phyloP scores from a whole-genome alignment of 2,797 vertebrate species.

The Rhynchonycteris naso region DNA sequence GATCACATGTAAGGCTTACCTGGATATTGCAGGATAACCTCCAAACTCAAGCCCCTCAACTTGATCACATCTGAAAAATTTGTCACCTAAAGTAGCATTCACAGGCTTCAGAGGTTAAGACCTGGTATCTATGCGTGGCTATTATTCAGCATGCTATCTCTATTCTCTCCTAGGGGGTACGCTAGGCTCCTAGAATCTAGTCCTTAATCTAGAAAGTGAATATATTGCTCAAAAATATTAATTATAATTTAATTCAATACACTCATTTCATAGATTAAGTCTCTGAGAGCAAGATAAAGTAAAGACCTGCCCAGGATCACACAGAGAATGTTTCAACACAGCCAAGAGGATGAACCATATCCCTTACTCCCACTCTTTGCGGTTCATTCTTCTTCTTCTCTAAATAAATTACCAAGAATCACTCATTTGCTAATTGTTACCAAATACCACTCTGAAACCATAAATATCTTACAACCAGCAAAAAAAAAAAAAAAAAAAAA shows the following conservation, averaged over 20 bases:
- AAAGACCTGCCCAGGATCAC: constrained; percentile 13
- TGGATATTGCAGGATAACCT: not conserved
- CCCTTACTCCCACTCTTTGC: not conserved
- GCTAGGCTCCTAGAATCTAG: not conserved
- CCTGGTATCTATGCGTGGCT: not conserved
- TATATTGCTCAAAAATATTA: not conserved
- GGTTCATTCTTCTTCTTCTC: constrained; percentile 25
- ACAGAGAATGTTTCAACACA: constrained; percentile 15
- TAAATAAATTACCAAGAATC: not conserved
- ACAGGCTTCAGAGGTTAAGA: not conserved
- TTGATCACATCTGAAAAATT: not conserved
- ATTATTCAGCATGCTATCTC: not conserved
- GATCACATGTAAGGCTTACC: not conserved
- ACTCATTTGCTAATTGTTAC: constrained; percentile 23
- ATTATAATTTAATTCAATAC: not conserved
- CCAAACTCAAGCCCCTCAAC: not conserved
- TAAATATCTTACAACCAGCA: not conserved
- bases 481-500: not conserved
- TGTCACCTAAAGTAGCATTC: not conserved
- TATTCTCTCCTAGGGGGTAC: not conserved
- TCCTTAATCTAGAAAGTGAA: not conserved
- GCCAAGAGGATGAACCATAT: not conserved
- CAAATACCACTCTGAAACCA: constrained; percentile 35
- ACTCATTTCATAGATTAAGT: constrained; percentile 45
- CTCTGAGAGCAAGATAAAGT: constrained; percentile 47